These are phyloP conservation scores for Nothobranchius furzeri DNA, from an alignment of 2,113 vertebrate genomes.

Conservation along the genomic window DNA sequence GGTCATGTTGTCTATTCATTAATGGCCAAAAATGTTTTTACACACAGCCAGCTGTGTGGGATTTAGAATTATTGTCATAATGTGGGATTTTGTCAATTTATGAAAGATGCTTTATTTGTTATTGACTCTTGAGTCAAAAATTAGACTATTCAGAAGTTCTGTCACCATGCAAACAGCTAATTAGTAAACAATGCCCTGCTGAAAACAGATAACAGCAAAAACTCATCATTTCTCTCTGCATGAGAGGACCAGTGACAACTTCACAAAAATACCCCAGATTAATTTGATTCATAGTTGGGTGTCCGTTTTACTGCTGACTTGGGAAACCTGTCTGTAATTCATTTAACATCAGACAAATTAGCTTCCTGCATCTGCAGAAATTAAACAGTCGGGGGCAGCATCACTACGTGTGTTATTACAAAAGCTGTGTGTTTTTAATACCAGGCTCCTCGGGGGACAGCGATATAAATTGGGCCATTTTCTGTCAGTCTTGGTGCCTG, in stretches of 20 bases:
- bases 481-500: conserved; percentile 10
- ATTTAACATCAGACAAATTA: conserved; percentile 54
- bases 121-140: conserved; percentile 9
- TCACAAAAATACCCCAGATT: conserved; percentile 27
- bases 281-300: conserved; percentile 43
- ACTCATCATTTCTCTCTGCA: conserved; percentile 32
- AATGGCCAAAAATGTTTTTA: conserved; percentile 13
- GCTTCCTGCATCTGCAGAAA: conserved; percentile 27
- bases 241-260: conserved; percentile 29
- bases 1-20: conserved; percentile 70
- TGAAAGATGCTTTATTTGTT: conserved; percentile 24
- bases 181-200: conserved; percentile 11
- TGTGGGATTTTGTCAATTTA: conserved; percentile 34
- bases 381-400: conserved; percentile 49
- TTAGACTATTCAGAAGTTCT: neutral
- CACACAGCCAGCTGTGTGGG: conserved; percentile 25
- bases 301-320: conserved; percentile 47
- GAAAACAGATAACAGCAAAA: conserved; percentile 4
- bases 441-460: conserved; percentile 2
- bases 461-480: conserved; percentile 23
- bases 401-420: conserved; percentile 38
- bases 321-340: conserved; percentile 38
- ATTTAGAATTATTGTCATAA: conserved; percentile 47
- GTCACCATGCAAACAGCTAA: neutral
- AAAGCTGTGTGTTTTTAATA: conserved; percentile 50